These are phyloP conservation scores for Drosophila simulans DNA, from an alignment of 1,140 invertebrate species.

Conservation along the genomic window DNA sequence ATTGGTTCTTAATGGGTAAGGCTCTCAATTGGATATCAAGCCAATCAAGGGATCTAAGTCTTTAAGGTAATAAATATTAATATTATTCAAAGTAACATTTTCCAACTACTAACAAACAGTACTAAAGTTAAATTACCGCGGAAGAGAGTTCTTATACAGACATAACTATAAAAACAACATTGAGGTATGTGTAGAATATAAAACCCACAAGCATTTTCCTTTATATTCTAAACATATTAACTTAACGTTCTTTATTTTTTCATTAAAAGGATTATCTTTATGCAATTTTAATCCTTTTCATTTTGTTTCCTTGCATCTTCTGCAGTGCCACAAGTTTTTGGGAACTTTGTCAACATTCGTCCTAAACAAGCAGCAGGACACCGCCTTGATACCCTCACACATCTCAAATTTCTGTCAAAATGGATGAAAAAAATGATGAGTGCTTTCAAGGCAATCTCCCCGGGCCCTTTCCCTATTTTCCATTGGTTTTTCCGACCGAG, in stretches of 20 bases:
- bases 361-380: slow-evolving; percentile 24
- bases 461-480: slow-evolving; percentile 20
- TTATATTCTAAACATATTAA: no score
- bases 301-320: background rate
- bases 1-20: background rate
- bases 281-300: background rate
- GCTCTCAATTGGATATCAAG: background rate
- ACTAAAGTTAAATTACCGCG: no score
- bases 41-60: background rate
- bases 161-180: no score
- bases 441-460: slow-evolving; percentile 63
- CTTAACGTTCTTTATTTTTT: no score
- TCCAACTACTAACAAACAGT: no score
- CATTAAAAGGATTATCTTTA: no score
- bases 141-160: no score
- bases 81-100: background rate
- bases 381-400: slow-evolving; percentile 33
- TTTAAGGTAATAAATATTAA: background rate
- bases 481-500: slow-evolving; percentile 33
- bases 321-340: slow-evolving; percentile 7
- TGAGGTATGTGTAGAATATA: no score
- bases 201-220: background rate
- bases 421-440: slow-evolving; percentile 60
- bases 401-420: slow-evolving; percentile 41
- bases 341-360: slow-evolving; percentile 2